Evolutionary conservation across 2,113 vertebrate species (phyloP), one percentile per base, ranked within the genome.

Genomic region (Polypterus senegalus): DNA sequence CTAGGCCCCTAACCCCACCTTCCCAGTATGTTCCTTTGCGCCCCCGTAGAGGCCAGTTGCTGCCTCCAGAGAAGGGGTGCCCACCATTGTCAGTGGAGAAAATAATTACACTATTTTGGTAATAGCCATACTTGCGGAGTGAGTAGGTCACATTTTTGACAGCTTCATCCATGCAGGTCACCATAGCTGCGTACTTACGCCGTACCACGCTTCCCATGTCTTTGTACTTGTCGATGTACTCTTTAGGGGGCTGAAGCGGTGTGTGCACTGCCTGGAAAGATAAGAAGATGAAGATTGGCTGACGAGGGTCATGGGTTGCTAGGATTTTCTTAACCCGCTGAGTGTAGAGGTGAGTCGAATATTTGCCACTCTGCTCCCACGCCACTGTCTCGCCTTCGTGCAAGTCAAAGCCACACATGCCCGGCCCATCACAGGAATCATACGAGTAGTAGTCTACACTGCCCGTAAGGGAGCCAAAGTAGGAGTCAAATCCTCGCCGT

Each of bases 21-120:
- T 99, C 96, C 96, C 96, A 99, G 62, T 99, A 98, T 0, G 93
- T 97, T 55, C 96, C 96, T 74, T 99, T 99, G 52, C 94, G 91
- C 10, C 96, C 96, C 49, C 96, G 77, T 3, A 99, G 87, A 0
- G 96, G 96, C 96, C 96, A 98, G 73, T 99, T 99, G 74, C 85
- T 98, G 49, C 96, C 96, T 0, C 96, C 96, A 0, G 91, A 94
- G 65, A 96, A 89, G 1, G 96, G 97, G 71, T 99, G 96, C 10
- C 94, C 96, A 0, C 96, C 96, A 0, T 99, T 99, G 68, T 99
- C 96, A 0, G 93, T 95, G 58, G 96, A 94, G 77, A 97, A 99
- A 59, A 99, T 79, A 0, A 98, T 86, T 56, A 99, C 79, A 0
- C 88, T 97, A 77, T 99, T 97, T 70, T 92, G 82, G 2, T 99